Evolutionary conservation across 2,888 invertebrate species (phyloP), one percentile per base, ranked within the genome.

Genomic region (Pyrochroa serraticornis): DNA sequence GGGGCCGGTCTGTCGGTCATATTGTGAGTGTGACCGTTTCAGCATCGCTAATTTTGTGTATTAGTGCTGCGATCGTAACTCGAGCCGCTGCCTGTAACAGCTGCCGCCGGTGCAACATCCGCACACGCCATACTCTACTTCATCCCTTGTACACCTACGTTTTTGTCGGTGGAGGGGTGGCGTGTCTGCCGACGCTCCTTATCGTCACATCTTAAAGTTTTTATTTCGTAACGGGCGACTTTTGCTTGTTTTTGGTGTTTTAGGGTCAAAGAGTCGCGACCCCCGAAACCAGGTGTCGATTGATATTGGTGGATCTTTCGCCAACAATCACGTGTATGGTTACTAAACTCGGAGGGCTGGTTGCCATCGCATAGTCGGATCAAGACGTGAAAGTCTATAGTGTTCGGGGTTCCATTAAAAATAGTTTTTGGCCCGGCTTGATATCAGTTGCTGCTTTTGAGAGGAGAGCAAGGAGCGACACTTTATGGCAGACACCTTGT

Each of bases 401-500:
- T 3, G 22, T 22, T 22, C 22, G 30, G 8, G 10, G 22, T 46
- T 46, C 30, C 10, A 54, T 47, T 54, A 54, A 55, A 55, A 55
- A 55, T 55, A 55, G 55, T 46, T 43, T 42, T 41, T 36, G 22
- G 22, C 49, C 38, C 33, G 38, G 30, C 34, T 50, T 56, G 56
- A 56, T 56, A 56, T 55, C 53, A 37, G 32, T 50, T 22, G 50
- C 35, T 33, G 44, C 41, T 32, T 42, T 55, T 44, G 56, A 44
- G 49, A 49, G 47, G 32, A 55, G 38, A 41, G n/a, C 49, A 54
- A 54, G 61, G 54, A 54, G 57, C 67, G 70, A 70, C 69, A 73
- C 68, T 73, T 72, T 74, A 74, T 73, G 71, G 71, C 64, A 69
- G 74, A 75, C 75, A 76, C 75, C 75, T 75, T 76, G 75, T 74